Evolutionary conservation across 2,797 vertebrate genomes (phyloP).

Genomic region (Acanthis flammea): DNA sequence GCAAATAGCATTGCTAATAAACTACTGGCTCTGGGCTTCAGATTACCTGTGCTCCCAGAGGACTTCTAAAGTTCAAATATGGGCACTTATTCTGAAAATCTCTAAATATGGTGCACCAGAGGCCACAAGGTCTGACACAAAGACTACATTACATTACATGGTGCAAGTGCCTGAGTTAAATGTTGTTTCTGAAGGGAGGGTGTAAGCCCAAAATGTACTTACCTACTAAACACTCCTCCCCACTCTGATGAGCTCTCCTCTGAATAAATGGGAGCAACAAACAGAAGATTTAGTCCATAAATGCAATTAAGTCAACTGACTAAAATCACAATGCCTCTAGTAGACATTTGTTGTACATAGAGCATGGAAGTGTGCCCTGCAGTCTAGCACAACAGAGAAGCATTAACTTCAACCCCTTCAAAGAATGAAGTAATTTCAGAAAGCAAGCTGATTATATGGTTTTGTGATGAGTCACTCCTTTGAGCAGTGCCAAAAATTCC

Average conservation of each 20-base stretch:
- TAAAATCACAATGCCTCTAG: neutral
- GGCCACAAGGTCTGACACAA: rapidly evolving
- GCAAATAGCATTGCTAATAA: neutral
- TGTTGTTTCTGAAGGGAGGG: neutral
- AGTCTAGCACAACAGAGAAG: neutral
- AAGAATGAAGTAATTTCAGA: neutral
- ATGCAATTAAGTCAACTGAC: neutral
- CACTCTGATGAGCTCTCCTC: neutral
- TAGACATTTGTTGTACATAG: neutral
- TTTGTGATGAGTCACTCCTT: neutral
- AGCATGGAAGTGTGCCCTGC: neutral
- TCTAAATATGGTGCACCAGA: neutral
- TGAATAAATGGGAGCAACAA: neutral
- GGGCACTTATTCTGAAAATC: neutral
- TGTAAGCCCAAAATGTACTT: neutral
- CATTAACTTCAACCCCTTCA: neutral
- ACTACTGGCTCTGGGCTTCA: neutral
- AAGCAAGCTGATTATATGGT: neutral
- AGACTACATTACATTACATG: neutral
- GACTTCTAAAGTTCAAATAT: neutral
- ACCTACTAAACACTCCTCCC: neutral
- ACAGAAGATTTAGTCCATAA: neutral
- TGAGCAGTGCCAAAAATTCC: neutral
- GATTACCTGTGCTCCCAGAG: neutral
- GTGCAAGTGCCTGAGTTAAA: neutral